Evolutionary conservation across 2,797 vertebrate species (phyloP).

Genomic region (Rhynchotus rufescens): DNA sequence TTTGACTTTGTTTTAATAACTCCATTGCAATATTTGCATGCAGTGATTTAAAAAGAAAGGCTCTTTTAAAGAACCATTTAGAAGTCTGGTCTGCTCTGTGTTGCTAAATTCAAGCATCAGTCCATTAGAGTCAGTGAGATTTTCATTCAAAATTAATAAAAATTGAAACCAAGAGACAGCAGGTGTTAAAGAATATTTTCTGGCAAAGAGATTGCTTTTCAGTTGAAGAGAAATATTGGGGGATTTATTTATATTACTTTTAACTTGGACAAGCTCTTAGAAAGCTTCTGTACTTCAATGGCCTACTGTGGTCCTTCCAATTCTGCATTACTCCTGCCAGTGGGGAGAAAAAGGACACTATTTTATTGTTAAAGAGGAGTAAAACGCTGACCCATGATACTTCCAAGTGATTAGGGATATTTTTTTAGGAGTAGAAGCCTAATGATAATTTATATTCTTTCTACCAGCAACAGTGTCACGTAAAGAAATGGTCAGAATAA

Average conservation of each 20-base stretch:
- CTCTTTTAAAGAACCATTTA: not conserved
- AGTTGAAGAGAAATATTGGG: not conserved
- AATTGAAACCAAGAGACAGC: slow-evolving; percentile 35
- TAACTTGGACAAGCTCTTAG: not conserved
- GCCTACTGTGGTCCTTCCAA: not conserved
- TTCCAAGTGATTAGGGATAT: not conserved
- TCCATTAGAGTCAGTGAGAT: not conserved
- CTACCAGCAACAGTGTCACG: accelerated
- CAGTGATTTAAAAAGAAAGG: not conserved
- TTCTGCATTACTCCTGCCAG: not conserved
- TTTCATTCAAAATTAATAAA: slow-evolving; percentile 39
- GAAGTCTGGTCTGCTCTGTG: not conserved
- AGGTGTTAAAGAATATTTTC: slow-evolving; percentile 31
- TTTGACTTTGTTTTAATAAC: not conserved
- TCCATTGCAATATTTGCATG: not conserved
- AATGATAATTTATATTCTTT: not conserved
- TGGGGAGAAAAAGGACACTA: not conserved
- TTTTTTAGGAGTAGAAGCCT: not conserved
- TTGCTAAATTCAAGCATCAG: not conserved
- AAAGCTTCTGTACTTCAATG: not conserved
- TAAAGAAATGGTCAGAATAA: not conserved
- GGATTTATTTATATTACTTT: not conserved
- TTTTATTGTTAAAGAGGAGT: not conserved
- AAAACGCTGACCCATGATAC: not conserved
- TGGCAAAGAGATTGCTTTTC: not conserved